Conservation (phyloP, 1,140 invertebrate genomes). For the Oedothorax gibbosus region DNA sequence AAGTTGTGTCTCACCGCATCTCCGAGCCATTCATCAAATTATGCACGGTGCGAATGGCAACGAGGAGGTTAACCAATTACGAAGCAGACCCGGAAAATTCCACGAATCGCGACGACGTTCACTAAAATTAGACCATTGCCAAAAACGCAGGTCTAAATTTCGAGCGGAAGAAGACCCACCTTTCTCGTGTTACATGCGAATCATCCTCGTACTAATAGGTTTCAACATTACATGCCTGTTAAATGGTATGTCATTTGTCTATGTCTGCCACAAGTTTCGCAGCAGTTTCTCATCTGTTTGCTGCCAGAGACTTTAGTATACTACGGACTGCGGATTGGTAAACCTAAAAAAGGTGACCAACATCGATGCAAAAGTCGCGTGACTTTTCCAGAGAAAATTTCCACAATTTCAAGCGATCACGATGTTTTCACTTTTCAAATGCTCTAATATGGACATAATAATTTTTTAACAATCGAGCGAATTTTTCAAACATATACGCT, state of each 20-base stretch:
- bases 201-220: conserved; percentile 43
- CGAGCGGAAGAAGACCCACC: conserved; percentile 21
- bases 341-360: too few species aligned
- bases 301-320: not conserved
- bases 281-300: conserved; percentile 25
- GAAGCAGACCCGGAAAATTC: conserved; percentile 42
- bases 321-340: too few species aligned
- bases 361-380: too few species aligned
- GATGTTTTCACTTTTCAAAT: too few species aligned
- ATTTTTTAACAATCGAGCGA: too few species aligned
- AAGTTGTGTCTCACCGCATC: conserved; percentile 52
- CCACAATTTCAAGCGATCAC: too few species aligned
- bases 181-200: conserved; percentile 46
- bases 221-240: conserved; percentile 52
- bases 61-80: conserved; percentile 46
- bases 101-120: conserved; percentile 38
- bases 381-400: too few species aligned
- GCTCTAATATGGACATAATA: too few species aligned
- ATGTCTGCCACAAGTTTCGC: conserved; percentile 23
- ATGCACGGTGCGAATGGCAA: conserved; percentile 57
- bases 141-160: not conserved
- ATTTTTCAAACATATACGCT: too few species aligned
- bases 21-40: conserved; percentile 58
- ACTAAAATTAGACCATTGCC: conserved; percentile 54
- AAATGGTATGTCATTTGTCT: conserved; percentile 41